phyloP scores from a whole-genome alignment of 2,113 vertebrate genomes.

The Notarius lentiginosus region DNA sequence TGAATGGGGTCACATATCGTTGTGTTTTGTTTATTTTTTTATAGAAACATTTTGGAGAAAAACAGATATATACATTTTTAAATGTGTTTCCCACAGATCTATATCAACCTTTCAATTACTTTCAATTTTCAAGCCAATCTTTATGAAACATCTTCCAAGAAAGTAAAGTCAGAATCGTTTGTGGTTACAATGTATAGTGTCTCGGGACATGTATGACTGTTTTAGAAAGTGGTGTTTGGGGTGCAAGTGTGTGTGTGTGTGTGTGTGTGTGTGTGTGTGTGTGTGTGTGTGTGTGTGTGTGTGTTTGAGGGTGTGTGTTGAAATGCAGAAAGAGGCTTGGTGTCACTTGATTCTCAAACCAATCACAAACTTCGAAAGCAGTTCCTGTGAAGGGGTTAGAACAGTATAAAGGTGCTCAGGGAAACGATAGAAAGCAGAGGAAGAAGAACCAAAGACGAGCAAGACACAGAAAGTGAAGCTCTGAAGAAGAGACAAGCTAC shows the following conservation, averaged over 20 bases:
- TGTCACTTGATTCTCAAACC: slow-evolving; percentile 68
- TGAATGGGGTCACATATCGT: neutral
- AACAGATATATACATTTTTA: slow-evolving; percentile 35
- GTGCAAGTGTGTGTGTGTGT: slow-evolving; percentile 47
- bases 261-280: slow-evolving; percentile 52
- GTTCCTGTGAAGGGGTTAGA: slow-evolving; percentile 56
- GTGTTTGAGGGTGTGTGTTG: slow-evolving; percentile 60
- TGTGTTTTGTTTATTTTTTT: neutral
- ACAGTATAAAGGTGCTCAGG: slow-evolving; percentile 67
- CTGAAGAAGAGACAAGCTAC: slow-evolving; percentile 28
- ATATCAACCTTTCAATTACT: slow-evolving; percentile 19
- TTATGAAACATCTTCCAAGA: slow-evolving; percentile 28
- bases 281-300: slow-evolving; percentile 52
- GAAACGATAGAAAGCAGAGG: slow-evolving; percentile 47
- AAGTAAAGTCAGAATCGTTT: neutral
- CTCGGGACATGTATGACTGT: slow-evolving; percentile 34
- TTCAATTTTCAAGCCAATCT: slow-evolving; percentile 8
- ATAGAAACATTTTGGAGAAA: neutral
- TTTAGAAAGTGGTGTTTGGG: slow-evolving; percentile 36
- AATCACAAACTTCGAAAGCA: slow-evolving; percentile 66
- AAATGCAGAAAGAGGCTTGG: slow-evolving; percentile 61
- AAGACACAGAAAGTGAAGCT: slow-evolving; percentile 29
- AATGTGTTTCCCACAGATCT: slow-evolving; percentile 16
- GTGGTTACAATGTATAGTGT: slow-evolving; percentile 27
- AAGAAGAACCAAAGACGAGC: slow-evolving; percentile 27